Evolutionary conservation across 2,888 invertebrate genomes (phyloP), one percentile per base, ranked within the genome.

Genomic region (Incurvaria masculella): DNA sequence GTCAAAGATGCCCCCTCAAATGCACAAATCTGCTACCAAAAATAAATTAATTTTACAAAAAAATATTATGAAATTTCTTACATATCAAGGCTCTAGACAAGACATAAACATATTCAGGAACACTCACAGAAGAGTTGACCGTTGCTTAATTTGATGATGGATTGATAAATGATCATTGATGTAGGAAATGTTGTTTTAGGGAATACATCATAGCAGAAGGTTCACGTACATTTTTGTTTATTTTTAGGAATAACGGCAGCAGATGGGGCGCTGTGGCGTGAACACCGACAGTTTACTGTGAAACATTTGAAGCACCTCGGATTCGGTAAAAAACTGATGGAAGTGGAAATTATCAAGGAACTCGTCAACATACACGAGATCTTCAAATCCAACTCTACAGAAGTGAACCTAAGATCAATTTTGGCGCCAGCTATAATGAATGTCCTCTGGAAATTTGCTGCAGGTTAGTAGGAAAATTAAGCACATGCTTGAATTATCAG

Each of bases 401-500:
- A 81, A 0, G 68, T 86, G 1, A 65, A 65, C 41, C 75, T 85
- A 53, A 76, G 79, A 51, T 66, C 64, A 10, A 65, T 76, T 1
- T 80, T 88, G 40, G 83, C 86, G 48, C 68, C 84, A 38, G 79
- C 84, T 0, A 83, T 87, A 1, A 65, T 88, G 52, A 89, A 89
- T 62, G 80, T 84, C 0, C 61, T 88, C 17, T 89, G 89, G 89
- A 80, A 79, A 19, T 83, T 86, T 69, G 76, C 86, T 45, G 87
- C 88, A 44, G 87, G 87, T 57, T 68, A 72, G 55, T 61, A 79
- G 54, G 54, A 33, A 17, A 47, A 19, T 21, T 20, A 45, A 41
- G 48, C 19, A 21, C 39, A 50, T 27, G n/a, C 38, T 11, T 5
- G 42, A 14, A 4, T 38, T 38, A 17, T 17, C 16, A 38, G n/a